These are phyloP conservation scores for Thera britannica DNA, from an alignment of 2,888 invertebrate species.

Conservation along the genomic window DNA sequence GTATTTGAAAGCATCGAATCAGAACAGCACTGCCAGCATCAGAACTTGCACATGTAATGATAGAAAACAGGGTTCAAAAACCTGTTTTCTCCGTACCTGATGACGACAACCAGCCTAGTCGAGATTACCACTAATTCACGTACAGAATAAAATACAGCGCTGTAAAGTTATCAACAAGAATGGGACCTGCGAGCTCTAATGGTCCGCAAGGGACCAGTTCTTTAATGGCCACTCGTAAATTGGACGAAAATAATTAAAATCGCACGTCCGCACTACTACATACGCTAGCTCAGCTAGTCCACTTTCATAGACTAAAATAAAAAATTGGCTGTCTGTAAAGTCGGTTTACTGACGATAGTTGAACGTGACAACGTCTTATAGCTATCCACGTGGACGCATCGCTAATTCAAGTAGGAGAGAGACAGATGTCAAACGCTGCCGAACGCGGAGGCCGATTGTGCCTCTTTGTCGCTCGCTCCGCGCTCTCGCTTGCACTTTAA, in stretches of 20 bases:
- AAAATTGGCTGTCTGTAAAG: background rate
- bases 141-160: constrained; percentile 73
- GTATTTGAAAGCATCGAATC: no score
- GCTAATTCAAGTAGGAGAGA: no score
- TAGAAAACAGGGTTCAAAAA: background rate
- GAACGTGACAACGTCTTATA: no score
- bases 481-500: no score
- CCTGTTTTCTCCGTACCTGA: background rate
- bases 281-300: constrained; percentile 15
- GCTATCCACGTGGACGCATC: no score
- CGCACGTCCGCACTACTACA: constrained; percentile 65
- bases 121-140: constrained; percentile 74
- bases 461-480: no score
- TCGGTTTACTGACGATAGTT: no score
- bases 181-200: constrained; percentile 70
- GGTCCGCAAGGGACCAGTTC: constrained; percentile 76
- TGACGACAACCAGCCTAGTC: constrained; percentile 48
- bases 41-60: background rate
- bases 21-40: no score
- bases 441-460: no score
- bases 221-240: constrained; percentile 84
- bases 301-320: background rate
- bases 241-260: constrained; percentile 85
- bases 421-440: no score
- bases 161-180: constrained; percentile 82